phyloP scores from a whole-genome alignment of 2,113 vertebrate species.

The Psittacus erithacus region DNA sequence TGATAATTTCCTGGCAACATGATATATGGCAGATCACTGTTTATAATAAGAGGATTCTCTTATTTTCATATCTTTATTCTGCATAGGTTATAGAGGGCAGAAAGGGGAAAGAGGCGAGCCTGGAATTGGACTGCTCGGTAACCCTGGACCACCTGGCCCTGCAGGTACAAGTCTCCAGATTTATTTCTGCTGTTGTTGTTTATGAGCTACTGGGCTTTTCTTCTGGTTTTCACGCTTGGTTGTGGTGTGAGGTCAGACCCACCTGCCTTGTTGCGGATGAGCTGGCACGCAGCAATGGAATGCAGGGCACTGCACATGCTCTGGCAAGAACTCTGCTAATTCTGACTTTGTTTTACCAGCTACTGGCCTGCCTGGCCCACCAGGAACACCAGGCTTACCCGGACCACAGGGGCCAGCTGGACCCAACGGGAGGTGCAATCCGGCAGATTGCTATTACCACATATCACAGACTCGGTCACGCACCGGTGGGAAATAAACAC shows the following conservation, averaged over 20 bases:
- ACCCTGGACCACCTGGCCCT: slow-evolving; percentile 84
- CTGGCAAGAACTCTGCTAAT: slow-evolving; percentile 1
- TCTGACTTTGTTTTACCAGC: slow-evolving; percentile 76
- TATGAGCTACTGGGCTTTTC: background rate
- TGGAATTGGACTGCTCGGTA: slow-evolving; percentile 89
- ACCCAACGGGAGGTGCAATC: slow-evolving; percentile 84
- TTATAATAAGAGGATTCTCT: background rate
- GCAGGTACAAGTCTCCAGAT: slow-evolving; percentile 81
- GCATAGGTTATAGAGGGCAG: slow-evolving; percentile 92
- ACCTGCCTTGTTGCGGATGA: background rate
- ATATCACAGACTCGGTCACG: slow-evolving; percentile 62
- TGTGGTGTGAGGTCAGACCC: rapidly evolving
- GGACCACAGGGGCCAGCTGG: slow-evolving; percentile 86
- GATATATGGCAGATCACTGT: background rate
- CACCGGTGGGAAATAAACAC: slow-evolving; percentile 66
- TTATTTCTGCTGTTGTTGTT: background rate
- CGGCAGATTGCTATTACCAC: slow-evolving; percentile 83
- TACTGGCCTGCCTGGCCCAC: slow-evolving; percentile 72
- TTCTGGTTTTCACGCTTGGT: background rate
- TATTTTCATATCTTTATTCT: slow-evolving; percentile 68
- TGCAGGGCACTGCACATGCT: rapidly evolving
- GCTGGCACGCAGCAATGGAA: background rate
- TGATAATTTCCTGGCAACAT: background rate
- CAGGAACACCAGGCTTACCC: slow-evolving; percentile 73
- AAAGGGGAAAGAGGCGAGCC: slow-evolving; percentile 97